Conservation (phyloP, 2,113 vertebrate species). For the Gadus chalcogrammus region DNA sequence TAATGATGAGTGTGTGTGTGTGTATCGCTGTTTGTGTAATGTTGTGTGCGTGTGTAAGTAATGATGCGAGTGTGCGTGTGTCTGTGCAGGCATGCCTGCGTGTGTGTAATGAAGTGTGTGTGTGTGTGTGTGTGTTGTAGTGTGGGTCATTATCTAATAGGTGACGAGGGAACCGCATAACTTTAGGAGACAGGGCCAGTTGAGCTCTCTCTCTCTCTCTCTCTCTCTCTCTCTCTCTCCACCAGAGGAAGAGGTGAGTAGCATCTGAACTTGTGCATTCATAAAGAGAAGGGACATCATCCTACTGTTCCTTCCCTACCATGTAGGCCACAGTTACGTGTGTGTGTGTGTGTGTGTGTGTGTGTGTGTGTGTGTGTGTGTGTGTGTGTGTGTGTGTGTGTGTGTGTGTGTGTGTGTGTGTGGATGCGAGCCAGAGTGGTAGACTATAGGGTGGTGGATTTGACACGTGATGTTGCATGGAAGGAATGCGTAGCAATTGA, state of each 20-base stretch:
- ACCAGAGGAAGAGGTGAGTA: not conserved
- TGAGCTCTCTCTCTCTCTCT: not conserved
- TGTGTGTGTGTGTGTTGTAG: not conserved
- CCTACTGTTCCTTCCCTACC: no score
- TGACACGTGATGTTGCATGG: no score
- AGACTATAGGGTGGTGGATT: no score
- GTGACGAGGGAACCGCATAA: constrained; percentile 2
- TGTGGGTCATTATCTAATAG: not conserved
- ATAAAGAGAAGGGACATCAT: no score
- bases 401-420: constrained; percentile 1
- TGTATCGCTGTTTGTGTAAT: not conserved
- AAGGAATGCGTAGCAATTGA: no score
- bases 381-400: constrained; percentile 4
- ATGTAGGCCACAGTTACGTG: no score
- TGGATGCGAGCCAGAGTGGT: not conserved
- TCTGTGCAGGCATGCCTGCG: no score
- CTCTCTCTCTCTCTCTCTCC: not conserved
- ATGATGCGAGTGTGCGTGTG: no score
- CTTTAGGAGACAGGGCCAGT: not conserved
- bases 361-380: not conserved
- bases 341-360: not conserved
- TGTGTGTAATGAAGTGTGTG: not conserved
- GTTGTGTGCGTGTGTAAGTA: not conserved
- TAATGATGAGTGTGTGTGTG: not conserved
- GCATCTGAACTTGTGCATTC: no score